These are phyloP conservation scores for Trachelus iudaicus DNA, from an alignment of 2,888 invertebrate genomes.

Conservation along the genomic window DNA sequence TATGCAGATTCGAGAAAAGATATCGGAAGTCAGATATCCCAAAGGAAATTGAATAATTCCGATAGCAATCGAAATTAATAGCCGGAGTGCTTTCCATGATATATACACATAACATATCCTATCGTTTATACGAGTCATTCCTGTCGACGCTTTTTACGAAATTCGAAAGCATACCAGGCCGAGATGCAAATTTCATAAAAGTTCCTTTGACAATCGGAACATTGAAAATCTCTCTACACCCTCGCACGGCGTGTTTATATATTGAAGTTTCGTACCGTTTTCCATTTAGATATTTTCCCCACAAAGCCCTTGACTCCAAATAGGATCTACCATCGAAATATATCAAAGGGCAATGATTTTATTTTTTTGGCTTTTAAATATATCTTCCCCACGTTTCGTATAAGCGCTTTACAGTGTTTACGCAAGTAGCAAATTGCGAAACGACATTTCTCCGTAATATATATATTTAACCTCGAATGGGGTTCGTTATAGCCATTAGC, in stretches of 20 bases:
- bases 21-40: not conserved
- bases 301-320: not conserved
- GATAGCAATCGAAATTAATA: constrained; percentile 3
- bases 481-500: not conserved
- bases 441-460: not conserved
- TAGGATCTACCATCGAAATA: not conserved
- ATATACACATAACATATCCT: not conserved
- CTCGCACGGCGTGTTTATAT: not conserved
- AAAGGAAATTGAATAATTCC: not conserved
- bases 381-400: not conserved
- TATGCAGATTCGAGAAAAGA: constrained; percentile 15
- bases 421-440: not conserved
- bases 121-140: not conserved
- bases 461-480: not conserved
- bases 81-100: not conserved
- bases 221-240: not conserved
- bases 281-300: not conserved
- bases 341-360: not conserved
- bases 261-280: not conserved
- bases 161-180: not conserved
- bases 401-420: not conserved
- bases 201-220: not conserved
- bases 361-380: not conserved
- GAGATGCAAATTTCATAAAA: not conserved
- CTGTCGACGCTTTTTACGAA: not conserved